phyloP scores from a whole-genome alignment of 2,113 vertebrate species.

The Sylvia atricapilla region DNA sequence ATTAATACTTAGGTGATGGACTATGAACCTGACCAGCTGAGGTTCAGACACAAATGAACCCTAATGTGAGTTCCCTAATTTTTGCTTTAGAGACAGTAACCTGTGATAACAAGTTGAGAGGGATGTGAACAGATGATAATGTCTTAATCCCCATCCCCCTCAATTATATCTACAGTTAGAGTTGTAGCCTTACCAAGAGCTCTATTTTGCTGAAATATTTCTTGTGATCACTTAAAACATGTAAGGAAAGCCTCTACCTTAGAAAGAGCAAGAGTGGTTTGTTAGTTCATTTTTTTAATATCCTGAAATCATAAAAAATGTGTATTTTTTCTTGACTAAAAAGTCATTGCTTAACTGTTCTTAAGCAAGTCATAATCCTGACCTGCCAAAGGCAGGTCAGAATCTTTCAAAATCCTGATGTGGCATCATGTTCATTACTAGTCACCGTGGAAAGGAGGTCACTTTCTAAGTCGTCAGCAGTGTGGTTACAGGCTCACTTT shows the following conservation, averaged over 20 bases:
- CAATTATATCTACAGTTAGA: not conserved
- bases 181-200: not conserved
- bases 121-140: not conserved
- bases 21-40: not conserved
- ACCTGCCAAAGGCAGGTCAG: not conserved
- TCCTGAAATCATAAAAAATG: not conserved
- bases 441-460: not conserved
- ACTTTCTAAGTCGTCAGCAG: not conserved
- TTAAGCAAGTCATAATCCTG: not conserved
- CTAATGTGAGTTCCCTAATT: not conserved
- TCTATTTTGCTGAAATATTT: not conserved
- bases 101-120: not conserved
- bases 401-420: not conserved
- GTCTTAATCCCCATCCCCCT: not conserved
- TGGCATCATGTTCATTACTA: not conserved
- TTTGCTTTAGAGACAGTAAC: not conserved
- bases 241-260: not conserved
- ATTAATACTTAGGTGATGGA: not conserved
- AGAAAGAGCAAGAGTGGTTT: not conserved
- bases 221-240: not conserved
- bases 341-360: not conserved
- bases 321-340: not conserved
- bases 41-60: not conserved
- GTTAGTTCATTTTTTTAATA: not conserved
- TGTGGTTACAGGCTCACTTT: not conserved